phyloP scores from a whole-genome alignment of 2,797 vertebrate genomes.

The Megaceryle alcyon region DNA sequence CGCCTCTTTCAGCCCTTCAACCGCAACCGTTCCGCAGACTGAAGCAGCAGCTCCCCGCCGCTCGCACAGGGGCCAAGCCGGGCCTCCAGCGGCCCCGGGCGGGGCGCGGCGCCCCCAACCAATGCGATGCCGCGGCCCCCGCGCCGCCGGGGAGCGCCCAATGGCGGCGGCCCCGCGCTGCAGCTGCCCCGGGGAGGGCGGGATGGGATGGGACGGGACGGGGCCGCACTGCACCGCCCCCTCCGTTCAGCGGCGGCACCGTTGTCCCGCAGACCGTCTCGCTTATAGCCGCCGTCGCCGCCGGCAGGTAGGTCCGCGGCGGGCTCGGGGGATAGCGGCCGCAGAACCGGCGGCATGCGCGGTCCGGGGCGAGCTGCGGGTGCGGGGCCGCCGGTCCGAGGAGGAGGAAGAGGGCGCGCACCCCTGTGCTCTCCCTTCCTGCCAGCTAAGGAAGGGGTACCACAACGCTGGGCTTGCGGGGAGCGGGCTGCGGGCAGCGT shows the following conservation, averaged over 20 bases:
- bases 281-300: neutral
- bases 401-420: too few species aligned
- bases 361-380: neutral
- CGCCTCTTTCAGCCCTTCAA: too few species aligned
- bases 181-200: neutral
- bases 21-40: neutral
- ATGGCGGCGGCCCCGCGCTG: neutral
- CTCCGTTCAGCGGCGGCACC: neutral
- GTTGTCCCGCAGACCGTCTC: too few species aligned
- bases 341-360: neutral
- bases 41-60: neutral
- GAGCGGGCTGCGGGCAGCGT: neutral
- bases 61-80: neutral
- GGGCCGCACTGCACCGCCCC: neutral
- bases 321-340: neutral
- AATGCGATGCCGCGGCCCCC: neutral
- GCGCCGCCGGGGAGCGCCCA: neutral
- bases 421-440: too few species aligned
- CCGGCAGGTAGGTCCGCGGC: neutral
- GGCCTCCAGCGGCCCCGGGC: neutral
- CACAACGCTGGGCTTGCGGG: neutral
- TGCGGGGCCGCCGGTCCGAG: neutral
- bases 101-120: neutral
- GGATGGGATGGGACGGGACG: neutral
- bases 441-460: accelerated